phyloP scores from a whole-genome alignment of 1,140 invertebrate species.

The Chironomus tepperi region DNA sequence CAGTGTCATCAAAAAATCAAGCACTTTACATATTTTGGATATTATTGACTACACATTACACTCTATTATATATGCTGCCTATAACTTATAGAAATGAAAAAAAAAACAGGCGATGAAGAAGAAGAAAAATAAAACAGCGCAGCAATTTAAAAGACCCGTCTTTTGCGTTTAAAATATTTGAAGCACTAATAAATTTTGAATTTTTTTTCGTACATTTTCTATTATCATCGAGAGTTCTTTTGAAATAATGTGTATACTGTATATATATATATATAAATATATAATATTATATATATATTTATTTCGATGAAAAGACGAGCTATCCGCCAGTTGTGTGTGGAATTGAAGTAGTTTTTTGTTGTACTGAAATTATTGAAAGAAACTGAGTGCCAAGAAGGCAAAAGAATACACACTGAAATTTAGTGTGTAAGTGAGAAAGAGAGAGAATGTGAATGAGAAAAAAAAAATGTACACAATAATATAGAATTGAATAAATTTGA shows the following conservation, averaged over 20 bases:
- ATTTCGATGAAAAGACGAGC: not conserved
- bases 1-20: not conserved
- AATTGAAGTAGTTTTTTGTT: slow-evolving; percentile 14
- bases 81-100: no score
- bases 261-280: not conserved
- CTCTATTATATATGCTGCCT: no score
- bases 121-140: not conserved
- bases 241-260: not conserved
- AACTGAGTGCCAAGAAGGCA: slow-evolving; percentile 5
- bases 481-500: slow-evolving; percentile 2
- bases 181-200: slow-evolving; percentile 14
- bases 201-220: slow-evolving; percentile 1
- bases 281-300: not conserved
- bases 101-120: no score
- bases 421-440: not conserved
- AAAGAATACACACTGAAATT: not conserved
- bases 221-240: not conserved
- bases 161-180: not conserved
- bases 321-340: not conserved
- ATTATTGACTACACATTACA: not conserved
- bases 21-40: not conserved
- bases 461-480: not conserved
- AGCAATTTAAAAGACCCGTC: not conserved
- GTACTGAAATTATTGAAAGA: slow-evolving; percentile 13
- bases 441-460: not conserved